These are phyloP conservation scores for Polypterus senegalus DNA, from an alignment of 2,113 vertebrate genomes.

Conservation along the genomic window DNA sequence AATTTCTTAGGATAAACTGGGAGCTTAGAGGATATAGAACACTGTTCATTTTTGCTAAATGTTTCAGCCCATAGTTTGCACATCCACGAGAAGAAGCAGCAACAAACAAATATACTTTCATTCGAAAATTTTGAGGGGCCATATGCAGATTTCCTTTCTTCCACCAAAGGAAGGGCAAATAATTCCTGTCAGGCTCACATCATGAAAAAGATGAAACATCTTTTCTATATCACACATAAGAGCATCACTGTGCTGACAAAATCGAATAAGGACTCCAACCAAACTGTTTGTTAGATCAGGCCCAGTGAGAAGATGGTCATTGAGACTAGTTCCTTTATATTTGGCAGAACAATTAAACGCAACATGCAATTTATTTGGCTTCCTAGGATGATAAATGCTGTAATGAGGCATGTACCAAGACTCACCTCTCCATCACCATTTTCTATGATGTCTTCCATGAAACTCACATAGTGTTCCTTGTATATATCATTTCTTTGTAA, in stretches of 20 bases:
- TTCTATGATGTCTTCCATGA: slow-evolving; percentile 2
- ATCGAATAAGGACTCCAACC: slow-evolving; percentile 2
- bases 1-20: background rate
- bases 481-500: slow-evolving; percentile 1
- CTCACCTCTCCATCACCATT: slow-evolving; percentile 6
- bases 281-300: slow-evolving; percentile 10
- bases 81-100: background rate
- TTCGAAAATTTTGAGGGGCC: background rate
- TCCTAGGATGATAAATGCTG: slow-evolving; percentile 3
- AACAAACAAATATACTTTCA: background rate
- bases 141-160: background rate
- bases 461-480: slow-evolving; percentile 7
- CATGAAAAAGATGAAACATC: slow-evolving; percentile 5
- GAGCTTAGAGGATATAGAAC: background rate
- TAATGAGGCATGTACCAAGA: slow-evolving; percentile 8
- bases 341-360: background rate
- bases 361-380: background rate
- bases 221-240: slow-evolving; percentile 7
- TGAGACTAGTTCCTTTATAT: slow-evolving; percentile 7
- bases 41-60: background rate
- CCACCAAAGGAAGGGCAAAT: slow-evolving; percentile 1
- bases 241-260: background rate
- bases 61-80: slow-evolving; percentile 4
- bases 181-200: background rate
- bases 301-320: slow-evolving; percentile 6